Base-by-base conservation (phyloP, 2,888 invertebrate genomes). In the Tetranychus truncatus region DNA sequence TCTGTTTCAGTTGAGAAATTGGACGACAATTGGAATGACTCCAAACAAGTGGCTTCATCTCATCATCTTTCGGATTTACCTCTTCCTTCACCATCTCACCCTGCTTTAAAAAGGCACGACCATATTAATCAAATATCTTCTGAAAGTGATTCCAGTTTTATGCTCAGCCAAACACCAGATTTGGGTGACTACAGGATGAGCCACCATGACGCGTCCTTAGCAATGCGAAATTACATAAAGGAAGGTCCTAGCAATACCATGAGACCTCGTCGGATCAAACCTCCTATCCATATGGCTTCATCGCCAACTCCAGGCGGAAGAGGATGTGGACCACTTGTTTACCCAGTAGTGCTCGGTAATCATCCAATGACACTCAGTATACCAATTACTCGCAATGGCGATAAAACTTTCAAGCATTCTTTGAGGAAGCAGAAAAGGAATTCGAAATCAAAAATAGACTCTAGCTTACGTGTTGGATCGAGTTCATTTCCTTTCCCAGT, bases 151-250 rank as follows among this genome's bases (percentile, higher is more conserved):
- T 87, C 77, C 82, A 84, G 76, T 82, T 84, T 77, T 82, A 84
- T 74, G 78, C 84, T 75, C 46, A 76, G 76, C 76, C 76, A 75
- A 34, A 71, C 73, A 21, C 74, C 74, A 24, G 78, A 77, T 0
- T 91, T 93, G 81, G 92, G 92, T 83, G 94, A 94, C 82, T 93
- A 94, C 82, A 6, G 91, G 67, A 75, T 74, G n/a, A n/a, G 5
- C 90, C 90, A 0, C 89, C 76, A 76, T 34, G 73, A 76, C 21
- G 76, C 78, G 7, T 44, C 72, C 3, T 71, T 74, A 34, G 46
- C 76, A 24, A 71, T 65, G 45, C 73, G 73, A 45, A 72, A 65
- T 45, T 67, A 69, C 11, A 45, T 67, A n/a, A 20, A 45, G 15
- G 73, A 74, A 45, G 69, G 55, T 55, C 55, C 55, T 15, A 55